Percentiles rank a stretch among this genome's conserved stretches.
phyloP scores from a whole-genome alignment of 2,888 invertebrate genomes.

The Fragum sueziense region DNA sequence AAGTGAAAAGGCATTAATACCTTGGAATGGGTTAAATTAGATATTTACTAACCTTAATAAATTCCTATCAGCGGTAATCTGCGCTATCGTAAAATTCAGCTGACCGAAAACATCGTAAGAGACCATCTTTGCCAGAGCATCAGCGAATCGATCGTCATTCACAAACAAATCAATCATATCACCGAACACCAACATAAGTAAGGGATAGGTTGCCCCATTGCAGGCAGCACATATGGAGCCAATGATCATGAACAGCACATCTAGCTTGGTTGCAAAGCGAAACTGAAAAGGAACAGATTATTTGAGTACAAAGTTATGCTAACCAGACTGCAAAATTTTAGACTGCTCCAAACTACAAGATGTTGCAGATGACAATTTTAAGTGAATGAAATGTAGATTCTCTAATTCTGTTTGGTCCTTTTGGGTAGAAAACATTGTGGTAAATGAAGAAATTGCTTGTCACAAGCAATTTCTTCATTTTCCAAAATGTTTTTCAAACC shows the following conservation, averaged over 20 bases:
- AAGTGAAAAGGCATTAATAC: too few relatives aligned
- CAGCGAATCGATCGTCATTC: slow-evolving; percentile 50
- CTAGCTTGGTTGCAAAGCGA: slow-evolving; percentile 75
- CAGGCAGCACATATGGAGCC: slow-evolving; percentile 72
- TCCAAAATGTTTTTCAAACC: not conserved
- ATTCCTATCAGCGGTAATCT: slow-evolving; percentile 7
- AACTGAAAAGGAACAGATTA: slow-evolving; percentile 72
- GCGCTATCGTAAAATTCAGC: not conserved
- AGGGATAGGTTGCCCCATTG: slow-evolving; percentile 78
- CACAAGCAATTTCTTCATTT: not conserved
- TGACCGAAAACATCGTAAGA: slow-evolving; percentile 6
- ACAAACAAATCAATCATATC: slow-evolving; percentile 80
- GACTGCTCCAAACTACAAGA: too few relatives aligned
- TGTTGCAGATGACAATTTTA: too few relatives aligned
- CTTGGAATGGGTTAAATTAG: too few relatives aligned
- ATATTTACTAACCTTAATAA: slow-evolving; percentile 18
- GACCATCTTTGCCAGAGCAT: slow-evolving; percentile 12
- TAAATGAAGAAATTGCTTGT: not conserved
- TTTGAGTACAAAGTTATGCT: too few relatives aligned
- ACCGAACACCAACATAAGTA: slow-evolving; percentile 81
- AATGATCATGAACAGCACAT: slow-evolving; percentile 77
- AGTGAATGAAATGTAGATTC: too few relatives aligned
- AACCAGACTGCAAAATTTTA: too few relatives aligned
- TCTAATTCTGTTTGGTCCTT: too few relatives aligned
- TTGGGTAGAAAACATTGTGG: too few relatives aligned